A percentile compares a stretch with the other conserved stretches of the same genome.
Evolutionary conservation across 2,888 invertebrate species (phyloP).

Genomic region (Mamestra brassicae): DNA sequence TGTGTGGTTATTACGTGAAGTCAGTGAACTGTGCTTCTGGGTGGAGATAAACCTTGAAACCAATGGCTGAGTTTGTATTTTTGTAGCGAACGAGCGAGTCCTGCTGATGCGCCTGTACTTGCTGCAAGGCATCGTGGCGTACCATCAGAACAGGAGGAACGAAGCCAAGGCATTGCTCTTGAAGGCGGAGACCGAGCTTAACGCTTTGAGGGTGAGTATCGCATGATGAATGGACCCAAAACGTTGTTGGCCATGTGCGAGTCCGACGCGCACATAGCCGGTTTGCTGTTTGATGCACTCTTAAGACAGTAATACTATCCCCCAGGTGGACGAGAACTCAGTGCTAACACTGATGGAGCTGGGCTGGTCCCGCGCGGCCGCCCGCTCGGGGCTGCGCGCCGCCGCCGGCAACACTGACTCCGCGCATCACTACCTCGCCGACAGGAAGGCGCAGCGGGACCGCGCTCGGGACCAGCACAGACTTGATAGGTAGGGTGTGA

Average conservation of each 20-base stretch:
- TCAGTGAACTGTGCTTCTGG: no score
- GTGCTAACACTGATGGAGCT: constrained; percentile 81
- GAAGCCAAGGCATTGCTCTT: constrained; percentile 92
- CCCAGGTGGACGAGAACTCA: constrained; percentile 77
- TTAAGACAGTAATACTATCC: neutral
- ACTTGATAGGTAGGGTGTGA: constrained; percentile 68
- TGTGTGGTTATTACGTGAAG: no score
- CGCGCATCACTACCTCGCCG: constrained; percentile 93
- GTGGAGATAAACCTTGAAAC: no score
- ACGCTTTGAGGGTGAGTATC: constrained; percentile 86
- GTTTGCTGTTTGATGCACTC: no score
- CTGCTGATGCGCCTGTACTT: constrained; percentile 95
- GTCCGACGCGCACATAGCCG: no score
- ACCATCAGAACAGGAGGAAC: constrained; percentile 93
- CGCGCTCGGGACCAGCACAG: constrained; percentile 77
- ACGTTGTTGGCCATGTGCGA: no score
- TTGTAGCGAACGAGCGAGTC: constrained; percentile 93
- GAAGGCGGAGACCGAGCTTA: constrained; percentile 92
- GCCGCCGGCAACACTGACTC: constrained; percentile 85
- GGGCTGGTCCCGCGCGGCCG: constrained; percentile 93
- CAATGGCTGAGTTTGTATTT: constrained; percentile 26
- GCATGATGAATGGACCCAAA: neutral
- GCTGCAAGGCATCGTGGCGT: constrained; percentile 95
- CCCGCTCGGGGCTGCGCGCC: constrained; percentile 92
- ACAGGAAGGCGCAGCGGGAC: constrained; percentile 87